These are phyloP conservation scores for Hypotaenidia okinawae DNA, from an alignment of 2,797 vertebrate genomes.

Conservation along the genomic window DNA sequence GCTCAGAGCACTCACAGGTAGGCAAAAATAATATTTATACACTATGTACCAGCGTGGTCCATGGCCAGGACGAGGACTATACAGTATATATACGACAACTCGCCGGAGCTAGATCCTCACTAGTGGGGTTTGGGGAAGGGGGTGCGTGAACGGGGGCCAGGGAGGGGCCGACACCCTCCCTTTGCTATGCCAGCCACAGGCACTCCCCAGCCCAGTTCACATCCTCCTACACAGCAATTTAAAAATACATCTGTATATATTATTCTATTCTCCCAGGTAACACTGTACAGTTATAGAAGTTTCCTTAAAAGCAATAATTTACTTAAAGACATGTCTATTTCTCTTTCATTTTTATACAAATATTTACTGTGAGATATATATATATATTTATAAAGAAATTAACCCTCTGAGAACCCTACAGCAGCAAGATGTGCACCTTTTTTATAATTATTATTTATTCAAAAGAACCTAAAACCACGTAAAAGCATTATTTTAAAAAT, in stretches of 20 bases:
- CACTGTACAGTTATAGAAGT: slow-evolving; percentile 71
- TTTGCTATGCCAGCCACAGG: neutral
- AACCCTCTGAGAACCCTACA: slow-evolving; percentile 65
- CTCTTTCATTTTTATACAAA: slow-evolving; percentile 64
- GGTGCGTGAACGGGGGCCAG: neutral
- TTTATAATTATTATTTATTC: slow-evolving; percentile 52
- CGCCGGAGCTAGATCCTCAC: slow-evolving; percentile 20
- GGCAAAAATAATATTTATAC: slow-evolving; percentile 66
- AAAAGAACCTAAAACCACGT: slow-evolving; percentile 64
- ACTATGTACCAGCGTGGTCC: slow-evolving; percentile 34
- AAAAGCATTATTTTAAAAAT: slow-evolving; percentile 22
- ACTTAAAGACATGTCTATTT: slow-evolving; percentile 71
- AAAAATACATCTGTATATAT: slow-evolving; percentile 73
- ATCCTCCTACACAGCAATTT: slow-evolving; percentile 47
- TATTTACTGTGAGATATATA: slow-evolving; percentile 67
- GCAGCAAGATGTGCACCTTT: slow-evolving; percentile 70
- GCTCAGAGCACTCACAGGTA: slow-evolving; percentile 41
- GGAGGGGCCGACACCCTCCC: neutral
- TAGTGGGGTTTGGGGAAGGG: neutral
- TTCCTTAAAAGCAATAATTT: slow-evolving; percentile 75
- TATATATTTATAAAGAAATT: slow-evolving; percentile 66
- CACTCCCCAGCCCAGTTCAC: slow-evolving; percentile 34
- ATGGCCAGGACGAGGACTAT: slow-evolving; percentile 51
- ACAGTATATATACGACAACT: slow-evolving; percentile 42
- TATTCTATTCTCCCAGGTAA: slow-evolving; percentile 70